These are phyloP conservation scores for Villa cingulata DNA, from an alignment of 2,888 invertebrate genomes.

Conservation along the genomic window DNA sequence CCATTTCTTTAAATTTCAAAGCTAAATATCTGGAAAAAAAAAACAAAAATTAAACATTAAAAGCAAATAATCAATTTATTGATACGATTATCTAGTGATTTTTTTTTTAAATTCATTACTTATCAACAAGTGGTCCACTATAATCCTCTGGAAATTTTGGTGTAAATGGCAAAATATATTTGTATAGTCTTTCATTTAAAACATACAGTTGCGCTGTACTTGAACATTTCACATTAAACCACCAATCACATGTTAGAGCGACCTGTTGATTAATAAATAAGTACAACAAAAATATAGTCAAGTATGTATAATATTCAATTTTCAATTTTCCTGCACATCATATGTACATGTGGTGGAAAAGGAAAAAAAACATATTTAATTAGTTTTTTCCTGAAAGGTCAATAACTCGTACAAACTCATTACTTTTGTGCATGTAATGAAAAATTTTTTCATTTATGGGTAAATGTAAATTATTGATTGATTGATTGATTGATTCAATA, in stretches of 20 bases:
- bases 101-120: slow-evolving; percentile 35
- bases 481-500: too few relatives aligned
- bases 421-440: too few relatives aligned
- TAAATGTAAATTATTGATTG: too few relatives aligned
- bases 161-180: slow-evolving; percentile 71
- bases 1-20: slow-evolving; percentile 75
- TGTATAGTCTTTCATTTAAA: slow-evolving; percentile 75
- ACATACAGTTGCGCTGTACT: slow-evolving; percentile 75
- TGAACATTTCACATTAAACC: slow-evolving; percentile 81
- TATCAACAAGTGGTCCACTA: slow-evolving; percentile 75
- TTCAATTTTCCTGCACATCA: too few relatives aligned
- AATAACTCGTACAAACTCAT: too few relatives aligned
- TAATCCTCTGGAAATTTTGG: slow-evolving; percentile 86
- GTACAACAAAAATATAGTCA: too few relatives aligned
- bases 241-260: slow-evolving; percentile 81
- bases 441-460: too few relatives aligned
- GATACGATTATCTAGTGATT: neutral
- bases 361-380: too few relatives aligned
- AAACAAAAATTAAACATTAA: neutral
- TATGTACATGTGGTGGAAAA: too few relatives aligned
- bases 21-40: slow-evolving; percentile 53
- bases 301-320: too few relatives aligned
- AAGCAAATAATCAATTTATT: neutral
- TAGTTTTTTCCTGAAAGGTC: too few relatives aligned
- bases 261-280: slow-evolving; percentile 37